Base-by-base conservation (phyloP, 2,113 vertebrate species). In the Rhipidura dahli region DNA sequence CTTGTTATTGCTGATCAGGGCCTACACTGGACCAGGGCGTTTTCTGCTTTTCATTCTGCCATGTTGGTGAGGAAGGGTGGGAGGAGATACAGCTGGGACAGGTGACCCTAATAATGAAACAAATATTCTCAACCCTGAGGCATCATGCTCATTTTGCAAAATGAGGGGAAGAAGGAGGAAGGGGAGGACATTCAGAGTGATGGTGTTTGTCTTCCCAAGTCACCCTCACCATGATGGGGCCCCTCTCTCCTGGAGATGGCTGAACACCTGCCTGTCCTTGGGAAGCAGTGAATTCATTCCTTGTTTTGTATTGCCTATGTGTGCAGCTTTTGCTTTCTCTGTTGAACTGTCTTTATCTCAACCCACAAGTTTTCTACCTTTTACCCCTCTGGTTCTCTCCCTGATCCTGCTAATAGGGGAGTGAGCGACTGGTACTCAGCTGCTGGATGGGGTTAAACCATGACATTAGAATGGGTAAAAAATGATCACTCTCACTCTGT, bases 121-220 rank as follows among this genome's bases (percentile, higher is more conserved):
- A 40, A 61, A 31, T 40, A 49, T 71, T 63, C 40, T 30, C 70
- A 20, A 71, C 16, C 13, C 24, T 30, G 8, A 18, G 20, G 30
- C 20, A 26, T 47, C 30, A 47, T 71, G 20, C 4, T 71, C 20
- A 54, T 8, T 47, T 54, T 47, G 14, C 17, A 49, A n/a, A 70
- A 45, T 26, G 20, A 24, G 23, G 10, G 15, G 23, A 53, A 77
- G 9, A 68, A 61, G 8, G 33, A 39, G 22, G 31, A 50, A 35
- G 5, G 4, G 5, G 8, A 2, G 10, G 0, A 3, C 8, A 19
- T 33, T 26, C n/a, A 42, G 44, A 57, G 22, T 10, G 26, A 28
- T 6, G 37, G 8, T 13, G 22, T 37, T 80, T 57, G 15, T 44
- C 6, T 65, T 44, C 37, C 57, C 68, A 57, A 65, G 14, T 11